These are phyloP conservation scores for Drosophila atripex DNA, from an alignment of 2,888 invertebrate species.

Conservation along the genomic window DNA sequence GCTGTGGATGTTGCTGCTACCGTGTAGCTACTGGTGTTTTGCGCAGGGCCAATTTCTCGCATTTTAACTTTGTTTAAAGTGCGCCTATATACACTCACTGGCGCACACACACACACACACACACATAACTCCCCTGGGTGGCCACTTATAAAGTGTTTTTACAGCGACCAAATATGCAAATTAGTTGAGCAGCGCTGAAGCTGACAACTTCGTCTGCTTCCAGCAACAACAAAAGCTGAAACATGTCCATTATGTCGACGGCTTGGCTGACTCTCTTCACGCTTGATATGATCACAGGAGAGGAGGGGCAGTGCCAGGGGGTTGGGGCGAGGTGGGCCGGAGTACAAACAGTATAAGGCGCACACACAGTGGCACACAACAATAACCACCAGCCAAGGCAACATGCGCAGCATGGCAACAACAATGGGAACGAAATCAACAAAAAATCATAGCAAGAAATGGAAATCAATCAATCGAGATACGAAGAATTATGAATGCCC, in stretches of 20 bases:
- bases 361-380: slow-evolving; percentile 53
- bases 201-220: slow-evolving; percentile 70
- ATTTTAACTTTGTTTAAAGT: slow-evolving; percentile 78
- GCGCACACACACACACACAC: slow-evolving; percentile 9
- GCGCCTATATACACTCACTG: slow-evolving; percentile 41
- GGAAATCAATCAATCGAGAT: slow-evolving; percentile 33
- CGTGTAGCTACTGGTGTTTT: slow-evolving; percentile 65
- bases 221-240: slow-evolving; percentile 72
- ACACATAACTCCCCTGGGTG: slow-evolving; percentile 65
- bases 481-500: slow-evolving; percentile 17
- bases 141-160: slow-evolving; percentile 76
- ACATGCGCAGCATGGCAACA: slow-evolving; percentile 47
- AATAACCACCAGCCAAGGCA: slow-evolving; percentile 50
- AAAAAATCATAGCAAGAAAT: slow-evolving; percentile 45
- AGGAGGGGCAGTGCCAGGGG: slow-evolving; percentile 4
- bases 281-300: slow-evolving; percentile 59
- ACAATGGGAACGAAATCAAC: slow-evolving; percentile 43
- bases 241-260: slow-evolving; percentile 75
- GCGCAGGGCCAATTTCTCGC: slow-evolving; percentile 64
- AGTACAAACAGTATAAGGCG: slow-evolving; percentile 65
- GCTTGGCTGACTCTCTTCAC: slow-evolving; percentile 63
- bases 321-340: slow-evolving; percentile 21
- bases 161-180: slow-evolving; percentile 77
- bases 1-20: slow-evolving; percentile 33
- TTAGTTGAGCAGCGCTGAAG: slow-evolving; percentile 64